A percentile compares a stretch with the other conserved stretches of the same genome.
These are phyloP conservation scores for Myotis lucifugus DNA, from an alignment of 2,113 vertebrate species.

Conservation along the genomic window DNA sequence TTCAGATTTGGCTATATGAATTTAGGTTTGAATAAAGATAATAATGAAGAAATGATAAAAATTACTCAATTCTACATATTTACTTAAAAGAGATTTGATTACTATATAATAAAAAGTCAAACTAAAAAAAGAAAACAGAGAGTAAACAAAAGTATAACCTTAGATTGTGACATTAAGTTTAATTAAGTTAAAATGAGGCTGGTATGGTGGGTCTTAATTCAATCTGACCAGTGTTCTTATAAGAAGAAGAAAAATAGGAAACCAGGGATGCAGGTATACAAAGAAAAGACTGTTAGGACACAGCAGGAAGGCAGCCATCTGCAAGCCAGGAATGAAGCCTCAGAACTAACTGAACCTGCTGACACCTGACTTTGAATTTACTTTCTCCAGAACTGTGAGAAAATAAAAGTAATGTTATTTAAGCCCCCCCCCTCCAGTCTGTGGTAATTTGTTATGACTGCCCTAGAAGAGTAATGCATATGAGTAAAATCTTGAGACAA, in stretches of 20 bases:
- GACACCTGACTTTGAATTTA: not conserved
- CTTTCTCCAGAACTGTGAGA: not conserved
- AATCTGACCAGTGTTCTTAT: not conserved
- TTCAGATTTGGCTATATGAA: not conserved
- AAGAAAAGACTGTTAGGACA: not conserved
- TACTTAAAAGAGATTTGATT: not conserved
- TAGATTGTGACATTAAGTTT: not conserved
- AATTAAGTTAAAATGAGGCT: not conserved
- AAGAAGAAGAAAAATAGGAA: not conserved
- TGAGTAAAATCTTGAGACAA: not conserved
- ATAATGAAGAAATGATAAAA: not conserved
- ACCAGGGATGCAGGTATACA: not conserved
- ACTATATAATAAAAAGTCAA: not conserved
- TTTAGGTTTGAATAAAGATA: not conserved
- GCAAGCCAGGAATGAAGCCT: not conserved
- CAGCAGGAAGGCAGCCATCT: not conserved
- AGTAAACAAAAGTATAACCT: not conserved
- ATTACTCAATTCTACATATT: not conserved
- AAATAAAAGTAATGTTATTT: not conserved
- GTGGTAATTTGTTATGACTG: not conserved
- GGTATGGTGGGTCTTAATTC: not conserved
- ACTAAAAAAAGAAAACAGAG: not conserved
- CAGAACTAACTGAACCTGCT: not conserved
- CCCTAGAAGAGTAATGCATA: not conserved
- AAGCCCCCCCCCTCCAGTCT: not conserved